phyloP scores from a whole-genome alignment of 2,797 vertebrate species.

The Phoxinus dragarum region DNA sequence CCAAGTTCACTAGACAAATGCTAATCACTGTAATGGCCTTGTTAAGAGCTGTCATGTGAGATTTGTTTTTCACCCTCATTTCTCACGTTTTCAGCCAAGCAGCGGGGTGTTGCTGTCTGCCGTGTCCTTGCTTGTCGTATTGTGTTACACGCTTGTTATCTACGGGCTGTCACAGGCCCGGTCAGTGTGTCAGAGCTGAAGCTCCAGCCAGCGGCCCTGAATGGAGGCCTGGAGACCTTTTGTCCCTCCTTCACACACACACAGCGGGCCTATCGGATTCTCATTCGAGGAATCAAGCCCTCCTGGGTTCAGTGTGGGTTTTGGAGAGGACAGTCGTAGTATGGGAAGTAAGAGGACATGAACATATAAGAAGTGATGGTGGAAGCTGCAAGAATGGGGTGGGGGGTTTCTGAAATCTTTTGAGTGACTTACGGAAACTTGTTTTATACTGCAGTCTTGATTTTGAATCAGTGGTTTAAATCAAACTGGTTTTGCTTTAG shows the following conservation, averaged over 20 bases:
- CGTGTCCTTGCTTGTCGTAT: constrained; percentile 24
- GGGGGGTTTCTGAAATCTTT: background rate
- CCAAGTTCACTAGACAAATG: background rate
- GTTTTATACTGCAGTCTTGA: background rate
- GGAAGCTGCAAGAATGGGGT: background rate
- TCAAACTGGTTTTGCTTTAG: background rate
- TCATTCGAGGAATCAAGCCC: constrained; percentile 30
- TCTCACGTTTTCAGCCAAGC: constrained; percentile 11
- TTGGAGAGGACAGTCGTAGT: background rate
- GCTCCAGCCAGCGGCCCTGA: background rate
- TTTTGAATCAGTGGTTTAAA: background rate
- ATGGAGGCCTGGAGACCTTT: constrained; percentile 3
- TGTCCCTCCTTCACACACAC: constrained; percentile 26
- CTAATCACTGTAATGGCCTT: background rate
- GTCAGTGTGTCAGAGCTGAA: constrained; percentile 5
- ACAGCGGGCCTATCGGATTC: constrained; percentile 40
- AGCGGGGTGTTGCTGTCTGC: background rate
- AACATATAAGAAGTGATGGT: background rate
- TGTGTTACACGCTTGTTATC: constrained; percentile 23
- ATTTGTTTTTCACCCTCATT: constrained; percentile 11
- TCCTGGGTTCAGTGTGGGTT: background rate
- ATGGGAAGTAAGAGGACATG: background rate
- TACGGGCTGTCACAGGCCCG: background rate
- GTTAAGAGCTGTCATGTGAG: background rate
- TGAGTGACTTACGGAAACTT: background rate